Evolutionary conservation across 2,888 invertebrate species (phyloP).

Genomic region (Craniophora ligustri): DNA sequence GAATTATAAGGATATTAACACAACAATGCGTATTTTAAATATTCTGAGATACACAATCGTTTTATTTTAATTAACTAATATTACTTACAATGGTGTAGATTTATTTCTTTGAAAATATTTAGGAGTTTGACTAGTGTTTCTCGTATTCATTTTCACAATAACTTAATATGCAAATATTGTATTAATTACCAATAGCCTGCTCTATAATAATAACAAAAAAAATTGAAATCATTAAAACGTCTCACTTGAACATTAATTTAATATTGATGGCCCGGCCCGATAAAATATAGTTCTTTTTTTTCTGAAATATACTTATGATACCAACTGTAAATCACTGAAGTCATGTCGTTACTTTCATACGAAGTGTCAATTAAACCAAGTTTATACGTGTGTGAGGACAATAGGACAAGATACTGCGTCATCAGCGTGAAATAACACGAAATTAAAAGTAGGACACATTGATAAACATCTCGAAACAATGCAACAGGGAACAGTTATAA

Average conservation of each 20-base stretch:
- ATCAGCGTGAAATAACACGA: conserved; percentile 36
- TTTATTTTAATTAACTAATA: too few relatives aligned
- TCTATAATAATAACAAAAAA: too few relatives aligned
- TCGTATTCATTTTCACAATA: too few relatives aligned
- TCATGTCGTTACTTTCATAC: conserved; percentile 48
- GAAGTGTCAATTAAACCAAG: conserved; percentile 67
- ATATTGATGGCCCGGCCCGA: conserved; percentile 2
- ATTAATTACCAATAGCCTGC: too few relatives aligned
- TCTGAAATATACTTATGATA: conserved; percentile 24
- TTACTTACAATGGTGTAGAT: too few relatives aligned
- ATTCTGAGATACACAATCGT: neutral
- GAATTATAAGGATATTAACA: neutral
- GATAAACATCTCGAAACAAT: conserved; percentile 66
- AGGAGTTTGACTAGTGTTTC: too few relatives aligned
- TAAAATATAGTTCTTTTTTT: too few relatives aligned
- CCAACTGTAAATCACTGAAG: conserved; percentile 29
- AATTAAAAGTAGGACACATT: conserved; percentile 63
- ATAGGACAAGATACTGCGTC: conserved; percentile 47
- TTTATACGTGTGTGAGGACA: conserved; percentile 60
- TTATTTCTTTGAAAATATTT: too few relatives aligned
- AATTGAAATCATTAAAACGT: too few relatives aligned
- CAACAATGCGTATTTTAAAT: conserved; percentile 5
- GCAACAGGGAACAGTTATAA: neutral
- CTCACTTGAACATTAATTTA: neutral
- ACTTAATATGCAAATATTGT: too few relatives aligned